A percentile compares a stretch with the other conserved stretches of the same genome.
Evolutionary conservation across 2,888 invertebrate genomes (phyloP).

Genomic region (Mycalesis mineus): DNA sequence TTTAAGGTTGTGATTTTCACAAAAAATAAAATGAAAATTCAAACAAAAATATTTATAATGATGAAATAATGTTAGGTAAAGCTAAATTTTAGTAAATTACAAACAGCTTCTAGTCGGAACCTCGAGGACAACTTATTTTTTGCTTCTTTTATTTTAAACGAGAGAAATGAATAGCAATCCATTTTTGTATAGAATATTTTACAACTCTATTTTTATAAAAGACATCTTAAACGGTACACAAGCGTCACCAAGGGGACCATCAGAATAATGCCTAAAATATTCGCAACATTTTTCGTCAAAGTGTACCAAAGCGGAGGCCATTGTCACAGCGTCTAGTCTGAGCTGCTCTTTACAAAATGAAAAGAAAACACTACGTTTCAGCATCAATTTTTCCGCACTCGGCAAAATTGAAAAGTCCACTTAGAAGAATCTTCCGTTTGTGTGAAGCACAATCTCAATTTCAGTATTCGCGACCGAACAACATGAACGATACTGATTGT

Average conservation of each 20-base stretch:
- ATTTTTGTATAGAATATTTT: no score
- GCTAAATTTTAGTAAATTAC: no score
- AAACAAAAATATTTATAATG: no score
- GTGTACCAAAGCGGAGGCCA: conserved; percentile 10
- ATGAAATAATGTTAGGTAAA: no score
- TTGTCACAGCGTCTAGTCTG: conserved; percentile 15
- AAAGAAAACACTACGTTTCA: conserved; percentile 62
- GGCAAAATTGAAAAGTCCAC: conserved; percentile 72
- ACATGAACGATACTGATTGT: no score
- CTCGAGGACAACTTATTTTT: no score
- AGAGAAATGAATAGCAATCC: no score
- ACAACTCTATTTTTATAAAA: not conserved
- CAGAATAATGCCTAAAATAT: conserved; percentile 5
- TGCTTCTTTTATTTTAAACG: no score
- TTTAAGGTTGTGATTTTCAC: no score
- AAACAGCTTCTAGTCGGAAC: no score
- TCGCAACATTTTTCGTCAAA: conserved; percentile 11
- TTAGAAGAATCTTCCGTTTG: conserved; percentile 57
- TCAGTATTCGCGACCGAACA: conserved; percentile 14
- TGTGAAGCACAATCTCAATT: conserved; percentile 60
- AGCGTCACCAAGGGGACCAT: not conserved
- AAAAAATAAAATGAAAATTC: no score
- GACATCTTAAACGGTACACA: not conserved
- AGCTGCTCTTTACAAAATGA: conserved; percentile 63
- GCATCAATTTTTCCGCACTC: conserved; percentile 65